phyloP scores from a whole-genome alignment of 2,888 invertebrate species.

The Thysanoteuthis rhombus region DNA sequence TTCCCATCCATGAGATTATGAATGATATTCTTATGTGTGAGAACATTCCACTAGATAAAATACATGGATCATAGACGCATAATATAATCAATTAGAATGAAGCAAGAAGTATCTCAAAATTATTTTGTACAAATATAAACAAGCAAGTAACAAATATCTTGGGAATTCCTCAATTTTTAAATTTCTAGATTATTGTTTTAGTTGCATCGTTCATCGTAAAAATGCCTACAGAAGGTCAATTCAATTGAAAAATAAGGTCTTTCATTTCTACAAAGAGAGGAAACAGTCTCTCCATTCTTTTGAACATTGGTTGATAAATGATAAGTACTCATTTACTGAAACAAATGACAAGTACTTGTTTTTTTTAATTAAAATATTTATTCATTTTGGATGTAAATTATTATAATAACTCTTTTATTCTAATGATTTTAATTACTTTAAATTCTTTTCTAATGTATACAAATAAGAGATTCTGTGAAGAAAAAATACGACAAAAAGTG shows the following conservation, averaged over 20 bases:
- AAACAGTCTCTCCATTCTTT: neutral
- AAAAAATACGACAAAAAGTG: neutral
- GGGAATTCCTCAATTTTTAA: neutral
- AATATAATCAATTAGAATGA: too few relatives aligned
- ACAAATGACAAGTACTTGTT: neutral
- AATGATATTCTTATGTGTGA: too few relatives aligned
- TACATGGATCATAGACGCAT: too few relatives aligned
- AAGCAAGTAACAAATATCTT: neutral
- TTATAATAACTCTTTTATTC: neutral
- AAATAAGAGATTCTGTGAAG: neutral
- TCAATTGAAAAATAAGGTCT: neutral
- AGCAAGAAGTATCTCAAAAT: too few relatives aligned
- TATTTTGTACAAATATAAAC: too few relatives aligned
- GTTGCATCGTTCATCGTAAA: neutral
- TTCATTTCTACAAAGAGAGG: neutral
- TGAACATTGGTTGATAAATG: neutral
- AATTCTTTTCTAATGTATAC: neutral
- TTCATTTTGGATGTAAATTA: neutral
- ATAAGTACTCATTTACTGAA: neutral
- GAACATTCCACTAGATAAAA: too few relatives aligned
- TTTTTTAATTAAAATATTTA: neutral
- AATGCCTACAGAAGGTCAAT: neutral
- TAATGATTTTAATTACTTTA: neutral
- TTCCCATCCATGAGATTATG: too few relatives aligned
- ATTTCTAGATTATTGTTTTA: neutral